A percentile compares a stretch with the other conserved stretches of the same genome.
Evolutionary conservation across 2,888 invertebrate species (phyloP).

Genomic region (Steinernema scapterisci): DNA sequence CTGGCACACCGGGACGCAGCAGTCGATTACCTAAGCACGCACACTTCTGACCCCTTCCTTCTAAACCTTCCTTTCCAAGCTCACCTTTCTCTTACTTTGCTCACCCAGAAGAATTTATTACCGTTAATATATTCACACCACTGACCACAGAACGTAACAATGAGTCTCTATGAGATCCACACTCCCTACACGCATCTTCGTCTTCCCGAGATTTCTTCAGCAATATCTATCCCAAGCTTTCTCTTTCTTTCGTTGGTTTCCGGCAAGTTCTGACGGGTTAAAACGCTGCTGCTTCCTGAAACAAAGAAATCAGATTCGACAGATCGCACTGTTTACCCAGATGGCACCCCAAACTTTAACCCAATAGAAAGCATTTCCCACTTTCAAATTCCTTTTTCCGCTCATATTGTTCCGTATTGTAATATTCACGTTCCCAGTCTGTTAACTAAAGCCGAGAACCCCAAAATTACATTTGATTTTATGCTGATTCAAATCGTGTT

Average conservation of each 20-base stretch:
- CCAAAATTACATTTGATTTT: not conserved
- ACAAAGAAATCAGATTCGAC: not conserved
- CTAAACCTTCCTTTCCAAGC: slow-evolving; percentile 17
- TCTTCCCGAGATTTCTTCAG: slow-evolving; percentile 21
- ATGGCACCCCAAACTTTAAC: not conserved
- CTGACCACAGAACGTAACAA: not conserved
- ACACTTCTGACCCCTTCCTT: slow-evolving; percentile 10
- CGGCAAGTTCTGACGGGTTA: slow-evolving; percentile 14
- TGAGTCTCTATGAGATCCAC: slow-evolving; percentile 18
- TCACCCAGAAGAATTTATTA: slow-evolving; percentile 14
- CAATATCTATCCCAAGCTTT: slow-evolving; percentile 27
- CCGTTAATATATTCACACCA: not conserved
- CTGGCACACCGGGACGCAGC: slow-evolving; percentile 48
- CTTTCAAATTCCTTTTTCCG: not conserved
- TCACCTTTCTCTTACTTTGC: slow-evolving; percentile 13
- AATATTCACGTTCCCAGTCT: not conserved
- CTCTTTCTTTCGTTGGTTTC: slow-evolving; percentile 15
- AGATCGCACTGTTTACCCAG: slow-evolving; percentile 7
- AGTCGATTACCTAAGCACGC: slow-evolving; percentile 40
- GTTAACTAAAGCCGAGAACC: slow-evolving; percentile 14
- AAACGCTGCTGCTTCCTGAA: not conserved
- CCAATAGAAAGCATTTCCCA: not conserved
- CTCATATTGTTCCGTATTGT: not conserved
- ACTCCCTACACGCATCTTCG: not conserved
- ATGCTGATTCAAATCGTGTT: not conserved